Evolutionary conservation across 2,113 vertebrate genomes (phyloP).

Genomic region (Dryoscopus gambensis): DNA sequence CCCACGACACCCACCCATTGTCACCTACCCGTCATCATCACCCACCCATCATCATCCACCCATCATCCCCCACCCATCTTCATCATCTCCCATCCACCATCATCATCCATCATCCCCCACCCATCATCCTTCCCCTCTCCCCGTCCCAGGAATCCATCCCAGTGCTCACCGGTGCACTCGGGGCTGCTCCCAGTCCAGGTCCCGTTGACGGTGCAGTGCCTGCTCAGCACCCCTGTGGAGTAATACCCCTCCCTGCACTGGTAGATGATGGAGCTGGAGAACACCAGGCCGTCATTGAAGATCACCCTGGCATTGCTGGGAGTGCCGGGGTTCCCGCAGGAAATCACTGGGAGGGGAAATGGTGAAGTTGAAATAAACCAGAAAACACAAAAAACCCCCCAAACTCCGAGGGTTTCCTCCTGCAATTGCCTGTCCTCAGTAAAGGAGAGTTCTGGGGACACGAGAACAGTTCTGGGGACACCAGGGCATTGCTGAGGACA

Average conservation of each 20-base stretch:
- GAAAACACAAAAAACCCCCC: fast-evolving
- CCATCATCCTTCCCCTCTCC: neutral
- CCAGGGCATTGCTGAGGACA: neutral
- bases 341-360: neutral
- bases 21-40: too few relatives aligned
- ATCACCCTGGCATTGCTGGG: neutral
- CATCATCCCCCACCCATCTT: too few relatives aligned
- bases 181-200: neutral
- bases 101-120: neutral
- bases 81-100: neutral
- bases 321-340: neutral
- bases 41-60: neutral
- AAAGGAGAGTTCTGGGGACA: neutral
- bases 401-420: fast-evolving
- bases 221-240: neutral
- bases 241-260: neutral
- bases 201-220: neutral
- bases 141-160: neutral
- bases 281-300: neutral
- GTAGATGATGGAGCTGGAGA: neutral
- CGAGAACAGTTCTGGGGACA: neutral
- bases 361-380: fast-evolving
- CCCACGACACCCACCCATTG: too few relatives aligned
- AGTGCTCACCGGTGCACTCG: neutral
- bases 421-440: neutral